A percentile compares a stretch with the other conserved stretches of the same genome.
Evolutionary conservation across 2,113 vertebrate genomes (phyloP).

Genomic region (Hemicordylus capensis): DNA sequence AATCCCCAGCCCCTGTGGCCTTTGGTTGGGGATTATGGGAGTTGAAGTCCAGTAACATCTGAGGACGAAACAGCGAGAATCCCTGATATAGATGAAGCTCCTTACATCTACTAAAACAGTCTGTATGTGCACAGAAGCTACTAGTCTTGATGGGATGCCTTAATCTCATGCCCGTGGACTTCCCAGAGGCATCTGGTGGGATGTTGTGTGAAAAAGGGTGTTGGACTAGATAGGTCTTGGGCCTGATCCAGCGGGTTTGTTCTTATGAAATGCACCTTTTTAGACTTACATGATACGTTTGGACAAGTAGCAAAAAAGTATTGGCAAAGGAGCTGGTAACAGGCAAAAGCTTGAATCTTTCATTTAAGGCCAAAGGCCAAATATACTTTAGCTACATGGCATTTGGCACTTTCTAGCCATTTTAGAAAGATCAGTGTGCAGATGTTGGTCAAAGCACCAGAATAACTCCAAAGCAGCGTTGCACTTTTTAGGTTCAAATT

Average conservation of each 20-base stretch:
- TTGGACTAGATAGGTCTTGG: too few relatives aligned
- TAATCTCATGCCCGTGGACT: too few relatives aligned
- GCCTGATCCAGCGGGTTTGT: too few relatives aligned
- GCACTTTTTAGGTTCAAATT: neutral
- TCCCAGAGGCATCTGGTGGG: too few relatives aligned
- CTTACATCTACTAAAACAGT: slow-evolving; percentile 12
- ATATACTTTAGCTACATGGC: neutral
- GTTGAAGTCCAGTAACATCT: too few relatives aligned
- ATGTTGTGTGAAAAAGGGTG: too few relatives aligned
- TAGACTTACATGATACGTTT: neutral
- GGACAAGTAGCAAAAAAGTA: neutral
- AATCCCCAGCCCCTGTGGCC: too few relatives aligned
- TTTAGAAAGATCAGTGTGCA: neutral
- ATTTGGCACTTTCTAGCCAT: neutral
- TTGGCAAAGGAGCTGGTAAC: neutral
- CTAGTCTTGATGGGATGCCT: too few relatives aligned
- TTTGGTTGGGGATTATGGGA: too few relatives aligned
- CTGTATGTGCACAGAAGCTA: slow-evolving; percentile 8
- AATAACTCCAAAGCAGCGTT: neutral
- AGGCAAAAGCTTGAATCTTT: neutral
- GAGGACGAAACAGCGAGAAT: too few relatives aligned
- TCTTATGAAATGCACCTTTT: neutral
- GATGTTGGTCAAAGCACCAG: neutral
- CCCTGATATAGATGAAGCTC: neutral
- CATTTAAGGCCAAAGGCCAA: neutral